Percentiles rank a stretch among this genome's conserved stretches.
phyloP scores from a whole-genome alignment of 2,888 invertebrate genomes.

The Euplagia quadripunctaria region DNA sequence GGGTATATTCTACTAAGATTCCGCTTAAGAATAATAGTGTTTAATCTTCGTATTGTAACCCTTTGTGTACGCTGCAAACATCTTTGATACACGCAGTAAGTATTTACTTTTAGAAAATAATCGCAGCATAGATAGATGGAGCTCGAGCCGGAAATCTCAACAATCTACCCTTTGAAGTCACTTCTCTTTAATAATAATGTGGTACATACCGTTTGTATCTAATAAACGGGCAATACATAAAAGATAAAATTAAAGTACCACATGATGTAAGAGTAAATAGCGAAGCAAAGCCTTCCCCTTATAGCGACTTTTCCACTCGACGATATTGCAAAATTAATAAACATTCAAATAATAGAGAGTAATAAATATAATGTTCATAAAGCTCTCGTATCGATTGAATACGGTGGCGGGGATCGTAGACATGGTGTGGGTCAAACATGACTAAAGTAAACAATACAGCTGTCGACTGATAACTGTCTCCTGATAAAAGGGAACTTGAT shows the following conservation, averaged over 20 bases:
- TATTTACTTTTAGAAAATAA: slow-evolving; percentile 6
- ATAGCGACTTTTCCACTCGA: slow-evolving; percentile 11
- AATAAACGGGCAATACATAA: slow-evolving; percentile 7
- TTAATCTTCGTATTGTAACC: background rate
- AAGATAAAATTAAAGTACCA: slow-evolving; percentile 4
- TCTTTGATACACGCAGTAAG: background rate
- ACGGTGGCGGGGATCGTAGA: background rate
- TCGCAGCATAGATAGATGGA: background rate
- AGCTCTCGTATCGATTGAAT: background rate
- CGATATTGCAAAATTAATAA: slow-evolving; percentile 46
- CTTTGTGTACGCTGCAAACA: background rate
- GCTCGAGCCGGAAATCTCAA: slow-evolving; percentile 5
- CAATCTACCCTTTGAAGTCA: slow-evolving; percentile 5
- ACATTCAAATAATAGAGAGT: slow-evolving; percentile 32
- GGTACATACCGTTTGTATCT: background rate
- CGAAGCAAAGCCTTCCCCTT: slow-evolving; percentile 2
- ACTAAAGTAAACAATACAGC: background rate
- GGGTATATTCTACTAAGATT: too few species aligned
- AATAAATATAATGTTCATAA: slow-evolving; percentile 35
- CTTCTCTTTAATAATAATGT: background rate
- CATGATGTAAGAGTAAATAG: background rate
- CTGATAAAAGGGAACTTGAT: background rate
- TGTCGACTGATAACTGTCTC: background rate
- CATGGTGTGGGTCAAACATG: background rate
- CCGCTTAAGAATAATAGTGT: background rate